These are phyloP conservation scores for Corythornis cristatus DNA, from an alignment of 2,113 vertebrate genomes.

Conservation along the genomic window DNA sequence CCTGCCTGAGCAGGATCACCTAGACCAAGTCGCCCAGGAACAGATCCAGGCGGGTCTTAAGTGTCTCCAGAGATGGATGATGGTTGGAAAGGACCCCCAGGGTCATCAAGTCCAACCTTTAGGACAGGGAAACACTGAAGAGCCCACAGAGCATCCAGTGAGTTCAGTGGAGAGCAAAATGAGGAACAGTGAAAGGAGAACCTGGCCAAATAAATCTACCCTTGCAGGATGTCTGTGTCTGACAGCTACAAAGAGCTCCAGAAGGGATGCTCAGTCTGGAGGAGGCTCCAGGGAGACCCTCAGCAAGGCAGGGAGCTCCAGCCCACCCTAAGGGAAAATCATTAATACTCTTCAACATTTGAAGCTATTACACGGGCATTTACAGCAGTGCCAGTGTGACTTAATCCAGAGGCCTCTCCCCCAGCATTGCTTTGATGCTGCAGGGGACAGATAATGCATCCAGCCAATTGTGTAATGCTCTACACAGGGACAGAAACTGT, in stretches of 20 bases:
- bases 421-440: not conserved
- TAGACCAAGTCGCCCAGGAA: no score
- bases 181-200: not conserved
- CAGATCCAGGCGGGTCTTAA: no score
- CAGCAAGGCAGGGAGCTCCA: no score
- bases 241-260: rapidly evolving
- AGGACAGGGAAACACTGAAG: not conserved
- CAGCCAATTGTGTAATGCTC: not conserved
- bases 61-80: no score
- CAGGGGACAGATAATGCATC: not conserved
- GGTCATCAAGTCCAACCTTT: no score
- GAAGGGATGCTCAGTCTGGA: no score
- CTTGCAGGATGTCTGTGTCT: not conserved
- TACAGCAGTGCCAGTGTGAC: not conserved
- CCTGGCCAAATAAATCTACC: not conserved
- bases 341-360: not conserved
- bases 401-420: not conserved
- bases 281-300: no score
- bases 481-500: not conserved
- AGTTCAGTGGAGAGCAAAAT: not conserved
- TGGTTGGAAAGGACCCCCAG: no score
- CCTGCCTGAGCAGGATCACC: no score
- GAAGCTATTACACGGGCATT: not conserved
- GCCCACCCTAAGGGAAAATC: not conserved
- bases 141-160: not conserved